Evolutionary conservation across 2,888 invertebrate genomes (phyloP).

Genomic region (Drosophila mettleri): DNA sequence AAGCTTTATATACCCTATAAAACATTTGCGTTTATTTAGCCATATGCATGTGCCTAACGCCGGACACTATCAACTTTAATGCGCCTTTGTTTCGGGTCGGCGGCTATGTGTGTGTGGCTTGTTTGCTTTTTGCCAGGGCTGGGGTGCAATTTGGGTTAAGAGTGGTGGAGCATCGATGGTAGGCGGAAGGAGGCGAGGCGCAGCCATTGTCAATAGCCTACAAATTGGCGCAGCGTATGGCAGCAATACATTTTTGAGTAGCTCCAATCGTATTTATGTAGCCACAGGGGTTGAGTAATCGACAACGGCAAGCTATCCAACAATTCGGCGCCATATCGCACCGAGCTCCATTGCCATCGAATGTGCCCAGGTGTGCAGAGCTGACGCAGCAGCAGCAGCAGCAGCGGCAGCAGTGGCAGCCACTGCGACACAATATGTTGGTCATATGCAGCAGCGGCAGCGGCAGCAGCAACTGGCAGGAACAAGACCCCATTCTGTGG

Average conservation of each 20-base stretch:
- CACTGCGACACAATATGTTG: slow-evolving; percentile 58
- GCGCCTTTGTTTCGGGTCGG: slow-evolving; percentile 63
- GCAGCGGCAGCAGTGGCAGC: slow-evolving; percentile 27
- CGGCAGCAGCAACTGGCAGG: slow-evolving; percentile 23
- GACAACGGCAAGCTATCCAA: slow-evolving; percentile 42
- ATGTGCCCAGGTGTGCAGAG: slow-evolving; percentile 72
- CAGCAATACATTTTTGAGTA: slow-evolving; percentile 56
- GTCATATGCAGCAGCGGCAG: slow-evolving; percentile 41
- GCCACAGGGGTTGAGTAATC: slow-evolving; percentile 75
- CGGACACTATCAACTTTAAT: slow-evolving; percentile 75
- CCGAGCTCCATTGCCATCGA: slow-evolving; percentile 57
- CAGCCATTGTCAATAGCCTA: slow-evolving; percentile 65
- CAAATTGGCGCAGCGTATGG: slow-evolving; percentile 65
- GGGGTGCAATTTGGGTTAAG: slow-evolving; percentile 12
- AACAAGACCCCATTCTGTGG: slow-evolving; percentile 67
- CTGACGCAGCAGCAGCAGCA: slow-evolving; percentile 45
- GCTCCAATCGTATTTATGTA: slow-evolving; percentile 41
- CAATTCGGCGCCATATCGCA: slow-evolving; percentile 42
- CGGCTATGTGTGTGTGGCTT: slow-evolving; percentile 24
- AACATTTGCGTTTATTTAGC: background rate
- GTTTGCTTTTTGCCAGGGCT: slow-evolving; percentile 30
- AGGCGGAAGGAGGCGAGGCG: slow-evolving; percentile 1
- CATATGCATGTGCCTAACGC: slow-evolving; percentile 14
- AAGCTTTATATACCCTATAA: slow-evolving; percentile 24
- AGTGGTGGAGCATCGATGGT: background rate